Base-by-base conservation (phyloP, 2,797 vertebrate species). In the Mycteria americana region DNA sequence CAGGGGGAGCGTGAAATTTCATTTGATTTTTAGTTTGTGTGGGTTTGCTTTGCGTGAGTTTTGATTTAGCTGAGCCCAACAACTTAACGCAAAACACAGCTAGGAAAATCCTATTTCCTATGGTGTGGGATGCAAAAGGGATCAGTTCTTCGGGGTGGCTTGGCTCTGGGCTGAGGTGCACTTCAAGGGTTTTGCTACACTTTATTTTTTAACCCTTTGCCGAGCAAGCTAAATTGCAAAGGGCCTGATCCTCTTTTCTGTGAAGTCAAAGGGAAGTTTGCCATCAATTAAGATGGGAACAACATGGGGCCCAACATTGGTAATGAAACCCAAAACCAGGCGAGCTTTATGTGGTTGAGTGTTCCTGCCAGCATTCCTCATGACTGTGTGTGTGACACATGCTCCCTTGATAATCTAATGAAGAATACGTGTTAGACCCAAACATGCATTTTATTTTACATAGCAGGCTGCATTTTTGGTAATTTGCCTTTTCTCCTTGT, bases 71-170 rank as follows among this genome's bases (percentile, higher is more conserved):
- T 41, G 85, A 88, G 45, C 89, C 95, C 51, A 70, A 76, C 59
- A 50, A 54, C 81, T 93, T 94, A 97, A 96, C 92, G 65, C 73
- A 75, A 94, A 97, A 96, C 92, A 93, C 73, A 90, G 85, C 91
- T 84, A 65, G 82, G 93, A 82, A 96, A 94, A 92, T 93, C 21
- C 16, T 23, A 10, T 84, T 93, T 93, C 93, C 73, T 68, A 43
- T 13, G 65, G 75, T 21, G 45, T 0, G 2, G 73, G 85, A 73
- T 53, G 79, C 43, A 69, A 15, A 91, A 88, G 45, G 87, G 77
- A 53, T 88, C 35, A 10, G 35, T 28, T 70, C 75, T 92, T 75
- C 1, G 5, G 48, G 63, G 50, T 56, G 85, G 62, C 75, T 88
- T 64, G 31, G n/a, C 79, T 88, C 33, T 39, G 73, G 21, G 50